phyloP scores from a whole-genome alignment of 2,797 vertebrate species.

The Hydrophis major region DNA sequence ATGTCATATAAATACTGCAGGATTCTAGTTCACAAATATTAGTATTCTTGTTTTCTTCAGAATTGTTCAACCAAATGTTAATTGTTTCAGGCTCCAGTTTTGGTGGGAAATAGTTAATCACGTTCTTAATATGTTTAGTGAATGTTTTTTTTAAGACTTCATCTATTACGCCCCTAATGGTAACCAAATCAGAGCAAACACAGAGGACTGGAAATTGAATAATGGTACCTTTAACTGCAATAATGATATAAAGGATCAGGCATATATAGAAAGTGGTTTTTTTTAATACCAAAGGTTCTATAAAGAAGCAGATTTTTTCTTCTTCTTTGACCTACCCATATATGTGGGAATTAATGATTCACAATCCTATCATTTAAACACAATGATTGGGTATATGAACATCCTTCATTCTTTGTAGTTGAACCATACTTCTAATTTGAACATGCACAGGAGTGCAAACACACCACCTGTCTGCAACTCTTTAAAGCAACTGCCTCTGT shows the following conservation, averaged over 20 bases:
- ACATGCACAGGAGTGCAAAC: neutral
- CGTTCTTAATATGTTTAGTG: neutral
- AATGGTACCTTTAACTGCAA: neutral
- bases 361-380: neutral
- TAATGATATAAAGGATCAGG: neutral
- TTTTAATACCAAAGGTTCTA: neutral
- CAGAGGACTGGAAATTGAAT: neutral
- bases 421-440: neutral
- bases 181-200: neutral
- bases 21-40: neutral
- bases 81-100: neutral
- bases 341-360: neutral
- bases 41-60: neutral
- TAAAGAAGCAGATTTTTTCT: neutral
- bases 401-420: neutral
- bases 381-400: neutral
- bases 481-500: neutral
- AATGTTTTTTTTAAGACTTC: neutral
- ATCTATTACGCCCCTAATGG: neutral
- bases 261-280: neutral
- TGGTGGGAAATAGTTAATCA: neutral
- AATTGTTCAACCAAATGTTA: neutral
- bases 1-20: neutral
- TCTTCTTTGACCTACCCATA: neutral
- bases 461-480: neutral